Conservation (phyloP, 2,797 vertebrate species). For the Ateles fusciceps region DNA sequence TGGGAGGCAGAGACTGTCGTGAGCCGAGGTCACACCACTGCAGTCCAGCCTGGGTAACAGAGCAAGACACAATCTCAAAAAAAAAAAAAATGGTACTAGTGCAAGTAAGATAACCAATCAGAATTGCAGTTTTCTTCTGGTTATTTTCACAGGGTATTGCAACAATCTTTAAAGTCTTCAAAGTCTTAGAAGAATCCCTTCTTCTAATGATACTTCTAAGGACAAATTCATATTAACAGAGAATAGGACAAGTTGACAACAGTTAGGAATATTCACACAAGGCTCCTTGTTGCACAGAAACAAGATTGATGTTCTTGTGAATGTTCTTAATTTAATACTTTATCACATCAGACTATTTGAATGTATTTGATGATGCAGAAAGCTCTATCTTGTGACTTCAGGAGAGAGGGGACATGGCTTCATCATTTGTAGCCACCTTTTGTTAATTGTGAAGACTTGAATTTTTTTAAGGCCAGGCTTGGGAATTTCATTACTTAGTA, state of each 20-base stretch:
- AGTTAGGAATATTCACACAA: conserved; percentile 69
- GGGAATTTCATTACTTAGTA: not conserved
- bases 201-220: conserved; percentile 49
- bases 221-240: conserved; percentile 58
- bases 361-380: conserved; percentile 58
- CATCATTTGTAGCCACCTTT: not conserved
- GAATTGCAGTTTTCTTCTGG: not conserved
- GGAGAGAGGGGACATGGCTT: not conserved
- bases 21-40: not conserved
- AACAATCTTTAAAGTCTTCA: conserved; percentile 31
- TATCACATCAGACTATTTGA: conserved; percentile 59
- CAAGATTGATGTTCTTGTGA: conserved; percentile 57
- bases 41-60: not conserved
- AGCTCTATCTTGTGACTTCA: conserved; percentile 20
- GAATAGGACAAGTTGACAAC: conserved; percentile 7
- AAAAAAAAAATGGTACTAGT: not conserved
- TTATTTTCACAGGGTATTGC: not conserved
- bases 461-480: not conserved
- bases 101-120: not conserved
- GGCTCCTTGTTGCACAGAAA: conserved; percentile 25
- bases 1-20: not conserved
- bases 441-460: conserved; percentile 45
- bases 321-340: conserved; percentile 57
- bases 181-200: conserved; percentile 35
- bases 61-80: no score